Evolutionary conservation across 2,888 invertebrate genomes (phyloP).

Genomic region (Lamproptera curius): DNA sequence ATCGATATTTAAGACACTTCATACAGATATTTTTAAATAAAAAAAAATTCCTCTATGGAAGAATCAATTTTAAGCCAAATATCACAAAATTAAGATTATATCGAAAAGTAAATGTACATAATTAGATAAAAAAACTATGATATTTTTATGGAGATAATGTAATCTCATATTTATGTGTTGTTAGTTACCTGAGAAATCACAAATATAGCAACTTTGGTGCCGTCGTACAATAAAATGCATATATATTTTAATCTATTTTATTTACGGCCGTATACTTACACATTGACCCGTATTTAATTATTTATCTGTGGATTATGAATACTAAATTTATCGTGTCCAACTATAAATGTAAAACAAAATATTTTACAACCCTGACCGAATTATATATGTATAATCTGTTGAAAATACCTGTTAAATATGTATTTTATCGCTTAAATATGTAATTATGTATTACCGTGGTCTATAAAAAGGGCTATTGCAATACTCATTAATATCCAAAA

Average conservation of each 20-base stretch:
- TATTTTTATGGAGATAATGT: conserved; percentile 42
- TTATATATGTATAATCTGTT: not conserved
- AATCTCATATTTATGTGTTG: conserved; percentile 55
- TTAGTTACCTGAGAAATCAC: conserved; percentile 67
- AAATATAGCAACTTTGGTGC: conserved; percentile 54
- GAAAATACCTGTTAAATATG: no score
- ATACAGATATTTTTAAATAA: conserved; percentile 27
- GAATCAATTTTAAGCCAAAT: conserved; percentile 64
- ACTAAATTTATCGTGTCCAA: no score
- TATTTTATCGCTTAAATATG: no score
- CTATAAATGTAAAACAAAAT: no score
- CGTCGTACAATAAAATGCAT: no score
- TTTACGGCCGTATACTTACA: no score
- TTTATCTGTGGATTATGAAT: no score
- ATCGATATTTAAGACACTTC: conserved; percentile 34
- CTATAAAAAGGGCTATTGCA: conserved; percentile 17
- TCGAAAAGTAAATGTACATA: conserved; percentile 44
- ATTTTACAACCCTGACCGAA: not conserved
- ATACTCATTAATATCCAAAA: conserved; percentile 14
- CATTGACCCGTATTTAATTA: no score
- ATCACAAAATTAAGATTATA: conserved; percentile 58
- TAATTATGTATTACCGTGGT: no score
- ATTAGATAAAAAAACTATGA: conserved; percentile 33
- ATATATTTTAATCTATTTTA: conserved; percentile 4
- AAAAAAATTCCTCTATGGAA: conserved; percentile 36